These are phyloP conservation scores for Neoascia interrupta DNA, from an alignment of 2,888 invertebrate genomes.

Conservation along the genomic window DNA sequence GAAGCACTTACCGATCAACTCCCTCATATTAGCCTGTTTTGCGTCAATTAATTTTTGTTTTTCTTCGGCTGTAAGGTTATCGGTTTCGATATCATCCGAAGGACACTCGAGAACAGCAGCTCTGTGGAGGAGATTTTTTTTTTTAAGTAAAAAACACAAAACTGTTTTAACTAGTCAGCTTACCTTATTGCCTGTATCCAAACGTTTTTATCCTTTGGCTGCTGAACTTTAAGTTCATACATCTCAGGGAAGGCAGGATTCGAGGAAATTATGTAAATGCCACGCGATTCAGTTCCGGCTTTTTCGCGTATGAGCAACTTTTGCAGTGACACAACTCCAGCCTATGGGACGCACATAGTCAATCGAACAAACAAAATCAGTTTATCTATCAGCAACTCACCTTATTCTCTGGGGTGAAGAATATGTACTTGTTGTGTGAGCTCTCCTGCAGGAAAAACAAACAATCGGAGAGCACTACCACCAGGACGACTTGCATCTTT, in stretches of 20 bases:
- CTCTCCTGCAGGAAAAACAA: slow-evolving; percentile 94
- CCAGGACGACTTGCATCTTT: slow-evolving; percentile 92
- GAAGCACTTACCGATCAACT: slow-evolving; percentile 89
- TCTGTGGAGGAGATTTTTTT: slow-evolving; percentile 76
- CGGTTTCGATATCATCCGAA: slow-evolving; percentile 87
- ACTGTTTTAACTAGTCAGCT: neutral
- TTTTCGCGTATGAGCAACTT: slow-evolving; percentile 96
- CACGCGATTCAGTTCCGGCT: slow-evolving; percentile 92
- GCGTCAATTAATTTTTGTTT: slow-evolving; percentile 87
- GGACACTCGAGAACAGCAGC: slow-evolving; percentile 92
- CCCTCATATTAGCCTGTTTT: slow-evolving; percentile 88
- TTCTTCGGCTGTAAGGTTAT: slow-evolving; percentile 88
- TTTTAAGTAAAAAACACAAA: neutral
- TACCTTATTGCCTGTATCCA: slow-evolving; percentile 93
- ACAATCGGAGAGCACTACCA: slow-evolving; percentile 94
- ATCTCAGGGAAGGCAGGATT: slow-evolving; percentile 96
- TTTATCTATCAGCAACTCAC: slow-evolving; percentile 79
- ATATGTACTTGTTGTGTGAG: slow-evolving; percentile 92
- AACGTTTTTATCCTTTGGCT: slow-evolving; percentile 92
- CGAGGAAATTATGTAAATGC: slow-evolving; percentile 95
- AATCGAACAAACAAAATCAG: neutral
- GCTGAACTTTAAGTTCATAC: slow-evolving; percentile 94
- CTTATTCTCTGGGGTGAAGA: slow-evolving; percentile 96
- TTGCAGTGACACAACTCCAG: slow-evolving; percentile 94
- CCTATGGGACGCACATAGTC: slow-evolving; percentile 81